Evolutionary conservation across 2,113 vertebrate species (phyloP).

Genomic region (Clarias macrocephalus): DNA sequence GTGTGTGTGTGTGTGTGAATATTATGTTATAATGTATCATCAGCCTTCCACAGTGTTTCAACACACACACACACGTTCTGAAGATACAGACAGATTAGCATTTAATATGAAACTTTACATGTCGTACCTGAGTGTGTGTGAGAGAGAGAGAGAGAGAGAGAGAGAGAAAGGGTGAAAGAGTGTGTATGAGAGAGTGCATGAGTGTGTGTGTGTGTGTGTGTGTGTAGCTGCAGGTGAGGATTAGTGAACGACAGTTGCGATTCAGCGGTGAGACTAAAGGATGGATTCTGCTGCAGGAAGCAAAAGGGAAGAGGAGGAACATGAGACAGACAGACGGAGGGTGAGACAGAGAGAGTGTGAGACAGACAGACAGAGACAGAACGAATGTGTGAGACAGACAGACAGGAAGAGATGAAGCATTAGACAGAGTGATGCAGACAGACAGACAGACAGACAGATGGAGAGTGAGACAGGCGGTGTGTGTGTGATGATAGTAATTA

Average conservation of each 20-base stretch:
- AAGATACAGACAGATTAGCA: conserved; percentile 41
- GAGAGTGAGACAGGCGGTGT: not conserved
- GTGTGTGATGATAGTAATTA: conserved; percentile 25
- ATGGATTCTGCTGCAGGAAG: not conserved
- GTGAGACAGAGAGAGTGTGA: too few relatives aligned
- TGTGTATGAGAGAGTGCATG: conserved; percentile 13
- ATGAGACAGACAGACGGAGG: too few relatives aligned
- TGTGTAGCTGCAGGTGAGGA: not conserved
- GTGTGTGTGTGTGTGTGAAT: conserved; percentile 1
- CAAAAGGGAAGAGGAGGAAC: not conserved
- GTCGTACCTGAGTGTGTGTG: not conserved
- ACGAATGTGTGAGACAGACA: not conserved
- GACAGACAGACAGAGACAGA: not conserved
- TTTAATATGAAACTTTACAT: conserved; percentile 41
- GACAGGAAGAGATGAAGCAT: too few relatives aligned
- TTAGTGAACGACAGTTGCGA: not conserved
- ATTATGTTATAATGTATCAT: not conserved
- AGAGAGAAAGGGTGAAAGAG: conserved; percentile 9
- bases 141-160: conserved; percentile 22
- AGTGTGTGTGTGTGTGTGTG: conserved; percentile 15
- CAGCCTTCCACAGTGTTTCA: not conserved
- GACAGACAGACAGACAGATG: not conserved
- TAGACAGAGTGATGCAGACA: not conserved
- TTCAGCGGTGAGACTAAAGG: not conserved
- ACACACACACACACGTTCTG: not conserved